Percentiles rank a stretch among this genome's conserved stretches.
These are phyloP conservation scores for Holothuria scabra DNA, from an alignment of 53 echinoderm and acorn worm species.

Conservation along the genomic window DNA sequence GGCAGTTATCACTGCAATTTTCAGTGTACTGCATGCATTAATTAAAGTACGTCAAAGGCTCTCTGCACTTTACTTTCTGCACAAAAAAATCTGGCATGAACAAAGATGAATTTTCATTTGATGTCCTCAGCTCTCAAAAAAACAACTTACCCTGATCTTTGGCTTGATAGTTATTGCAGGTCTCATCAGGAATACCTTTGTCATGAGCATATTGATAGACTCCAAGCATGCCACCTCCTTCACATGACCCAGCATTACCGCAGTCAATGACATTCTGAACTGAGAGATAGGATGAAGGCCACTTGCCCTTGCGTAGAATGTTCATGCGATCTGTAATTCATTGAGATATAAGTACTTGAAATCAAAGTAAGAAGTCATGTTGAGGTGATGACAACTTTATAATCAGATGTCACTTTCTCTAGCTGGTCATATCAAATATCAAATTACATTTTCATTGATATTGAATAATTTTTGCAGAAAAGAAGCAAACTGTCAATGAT, in stretches of 20 bases:
- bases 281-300: conserved; percentile 94
- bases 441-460: not conserved
- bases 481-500: no score
- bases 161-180: conserved; percentile 99
- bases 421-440: not conserved
- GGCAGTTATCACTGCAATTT: no score
- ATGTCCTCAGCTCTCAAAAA: no score
- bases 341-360: not conserved
- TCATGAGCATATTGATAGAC: conserved; percentile 85
- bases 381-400: not conserved
- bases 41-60: no score
- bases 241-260: conserved; percentile 87
- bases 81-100: no score
- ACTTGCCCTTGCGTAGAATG: conserved; percentile 84
- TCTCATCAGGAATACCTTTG: conserved; percentile 95
- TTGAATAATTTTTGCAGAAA: no score
- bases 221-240: conserved; percentile 84
- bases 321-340: conserved; percentile 85
- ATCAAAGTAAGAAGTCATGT: not conserved
- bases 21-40: no score
- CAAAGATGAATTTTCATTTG: no score
- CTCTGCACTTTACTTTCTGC: no score
- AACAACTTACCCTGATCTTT: conserved; percentile 75
- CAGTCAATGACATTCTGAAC: conserved; percentile 99
- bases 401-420: not conserved